phyloP scores from a whole-genome alignment of 2,888 invertebrate species.

The Mythimna impura region DNA sequence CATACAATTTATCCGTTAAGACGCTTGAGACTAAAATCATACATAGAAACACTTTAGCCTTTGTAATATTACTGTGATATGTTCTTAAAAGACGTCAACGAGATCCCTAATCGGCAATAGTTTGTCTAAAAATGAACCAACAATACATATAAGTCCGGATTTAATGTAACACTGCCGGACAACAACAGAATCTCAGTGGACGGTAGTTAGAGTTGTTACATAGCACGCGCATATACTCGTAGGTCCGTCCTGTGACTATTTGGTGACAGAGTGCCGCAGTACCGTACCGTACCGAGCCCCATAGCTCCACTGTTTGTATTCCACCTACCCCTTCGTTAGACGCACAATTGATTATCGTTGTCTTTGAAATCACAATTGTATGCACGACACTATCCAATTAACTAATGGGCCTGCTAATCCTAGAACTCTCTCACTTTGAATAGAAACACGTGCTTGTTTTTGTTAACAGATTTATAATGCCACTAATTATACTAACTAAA shows the following conservation, averaged over 20 bases:
- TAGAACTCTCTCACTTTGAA: slow-evolving; percentile 21
- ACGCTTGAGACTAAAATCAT: too few relatives aligned
- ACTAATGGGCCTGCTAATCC: slow-evolving; percentile 51
- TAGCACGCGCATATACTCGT: neutral
- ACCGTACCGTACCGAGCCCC: neutral
- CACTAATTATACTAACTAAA: slow-evolving; percentile 23
- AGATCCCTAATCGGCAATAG: too few relatives aligned
- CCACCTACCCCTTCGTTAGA: slow-evolving; percentile 62
- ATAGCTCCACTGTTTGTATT: slow-evolving; percentile 23
- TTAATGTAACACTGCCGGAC: neutral
- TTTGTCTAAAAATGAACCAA: neutral
- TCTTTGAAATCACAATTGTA: slow-evolving; percentile 64
- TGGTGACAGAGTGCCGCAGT: slow-evolving; percentile 18
- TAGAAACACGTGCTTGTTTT: slow-evolving; percentile 12
- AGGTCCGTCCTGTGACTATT: slow-evolving; percentile 25
- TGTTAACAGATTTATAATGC: slow-evolving; percentile 22
- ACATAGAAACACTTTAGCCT: too few relatives aligned
- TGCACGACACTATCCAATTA: slow-evolving; percentile 59
- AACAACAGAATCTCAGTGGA: slow-evolving; percentile 18
- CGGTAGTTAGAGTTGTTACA: slow-evolving; percentile 8
- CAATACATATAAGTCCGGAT: slow-evolving; percentile 9
- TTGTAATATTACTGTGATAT: too few relatives aligned
- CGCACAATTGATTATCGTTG: slow-evolving; percentile 61
- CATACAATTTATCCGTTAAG: too few relatives aligned
- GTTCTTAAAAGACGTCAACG: too few relatives aligned